Base-by-base conservation (phyloP, 2,113 vertebrate species). In the Condylura cristata region DNA sequence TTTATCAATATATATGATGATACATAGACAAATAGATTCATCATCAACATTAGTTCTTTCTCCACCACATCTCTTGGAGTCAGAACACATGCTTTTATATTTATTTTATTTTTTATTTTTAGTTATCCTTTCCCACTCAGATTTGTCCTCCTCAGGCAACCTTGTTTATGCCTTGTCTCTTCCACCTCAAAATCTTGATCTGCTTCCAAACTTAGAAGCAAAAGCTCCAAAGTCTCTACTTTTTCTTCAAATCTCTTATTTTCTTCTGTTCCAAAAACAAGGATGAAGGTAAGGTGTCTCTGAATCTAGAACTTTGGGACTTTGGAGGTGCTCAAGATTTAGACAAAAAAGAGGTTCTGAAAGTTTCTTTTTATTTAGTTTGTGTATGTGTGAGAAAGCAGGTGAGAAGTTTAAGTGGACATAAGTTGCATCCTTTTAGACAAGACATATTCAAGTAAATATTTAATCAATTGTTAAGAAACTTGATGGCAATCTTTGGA, bases 251-350 rank as follows among this genome's bases (percentile, higher is more conserved):
- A 20, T 48, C 39, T 10, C n/a, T 28, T 65, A 60, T 30, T 37
- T 89, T n/a, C 39, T 75, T 93, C 46, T 81, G 28, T 51, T 84
- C 14, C 61, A 68, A 89, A 83, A 89, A 9, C 24, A 75, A 83
- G 48, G 2, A 13, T 85, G 5, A 2, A 46, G n/a, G 6, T 32
- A 79, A 74, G 12, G 78, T n/a, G 34, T 32, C 37, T 68, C 24
- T 80, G 60, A 87, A 58, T 75, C 20, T 48, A 5, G 63, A 65
- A 65, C 7, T 65, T 24, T 32, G 26, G 30, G 28, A 48, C 24
- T 18, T 4, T 32, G 8, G 8, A 37, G 0, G 8, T 60, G 6
- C 22, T 78, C 12, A 65, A 82, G 18, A 93, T 34, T 32, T 44
- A 13, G 34, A 48, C 46, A 76, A 70, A 34, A 2, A 1, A 8